A percentile compares a stretch with the other conserved stretches of the same genome.
Evolutionary conservation across 92 coral and sea anemone genomes (phyloP).

Genomic region (Epizoanthus fatuus): DNA sequence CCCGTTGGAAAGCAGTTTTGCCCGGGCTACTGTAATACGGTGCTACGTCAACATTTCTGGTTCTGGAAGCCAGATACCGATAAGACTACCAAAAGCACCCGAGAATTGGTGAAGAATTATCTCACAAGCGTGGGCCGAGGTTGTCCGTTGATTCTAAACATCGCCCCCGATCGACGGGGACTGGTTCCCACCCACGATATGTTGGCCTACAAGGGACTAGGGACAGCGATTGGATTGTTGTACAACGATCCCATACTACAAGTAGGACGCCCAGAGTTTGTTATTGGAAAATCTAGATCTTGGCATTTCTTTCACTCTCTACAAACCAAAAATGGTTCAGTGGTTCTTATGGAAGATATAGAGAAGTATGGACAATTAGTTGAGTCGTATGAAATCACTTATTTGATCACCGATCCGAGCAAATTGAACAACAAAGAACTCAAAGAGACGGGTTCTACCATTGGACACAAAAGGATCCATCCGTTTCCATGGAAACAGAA

Average conservation of each 20-base stretch:
- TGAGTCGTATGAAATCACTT: slow-evolving; percentile 56
- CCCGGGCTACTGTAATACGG: slow-evolving; percentile 83
- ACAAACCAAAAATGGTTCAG: slow-evolving; percentile 61
- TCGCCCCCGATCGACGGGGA: slow-evolving; percentile 83
- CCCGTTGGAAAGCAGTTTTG: slow-evolving; percentile 77
- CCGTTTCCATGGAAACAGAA: slow-evolving; percentile 67
- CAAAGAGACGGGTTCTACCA: slow-evolving; percentile 61
- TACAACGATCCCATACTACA: slow-evolving; percentile 65
- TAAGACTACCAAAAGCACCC: slow-evolving; percentile 46
- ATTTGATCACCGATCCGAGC: slow-evolving; percentile 34
- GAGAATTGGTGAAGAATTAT: slow-evolving; percentile 67
- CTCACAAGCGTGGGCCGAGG: slow-evolving; percentile 89
- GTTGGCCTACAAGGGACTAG: slow-evolving; percentile 66
- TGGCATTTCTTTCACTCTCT: slow-evolving; percentile 46
- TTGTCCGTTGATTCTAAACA: slow-evolving; percentile 76
- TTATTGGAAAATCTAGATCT: slow-evolving; percentile 33
- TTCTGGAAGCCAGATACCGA: slow-evolving; percentile 82
- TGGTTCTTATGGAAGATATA: slow-evolving; percentile 84
- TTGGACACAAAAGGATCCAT: slow-evolving; percentile 87
- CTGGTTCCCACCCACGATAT: slow-evolving; percentile 75
- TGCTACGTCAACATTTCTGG: slow-evolving; percentile 81
- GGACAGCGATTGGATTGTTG: slow-evolving; percentile 70
- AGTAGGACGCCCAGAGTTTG: slow-evolving; percentile 46
- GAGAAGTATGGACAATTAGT: slow-evolving; percentile 70
- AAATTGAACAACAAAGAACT: not conserved